Conservation (phyloP, 2,797 vertebrate species). For the Leptodactylus fallax region DNA sequence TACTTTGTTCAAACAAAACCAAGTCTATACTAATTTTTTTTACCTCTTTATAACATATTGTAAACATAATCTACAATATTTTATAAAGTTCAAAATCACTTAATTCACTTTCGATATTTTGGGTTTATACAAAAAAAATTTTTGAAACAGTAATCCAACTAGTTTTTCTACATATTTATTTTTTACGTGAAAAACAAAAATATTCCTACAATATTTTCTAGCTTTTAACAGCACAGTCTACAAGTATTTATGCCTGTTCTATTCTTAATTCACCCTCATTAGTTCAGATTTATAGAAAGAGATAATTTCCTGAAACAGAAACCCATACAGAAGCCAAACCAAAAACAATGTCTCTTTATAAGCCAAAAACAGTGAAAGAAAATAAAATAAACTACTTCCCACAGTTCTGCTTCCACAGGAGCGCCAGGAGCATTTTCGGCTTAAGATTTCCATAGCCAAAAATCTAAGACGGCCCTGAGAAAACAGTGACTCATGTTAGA, state of each 20-base stretch:
- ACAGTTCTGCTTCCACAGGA: neutral
- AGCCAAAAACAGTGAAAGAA: neutral
- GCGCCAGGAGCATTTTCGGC: slow-evolving; percentile 8
- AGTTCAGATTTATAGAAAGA: neutral
- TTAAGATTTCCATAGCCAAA: slow-evolving; percentile 12
- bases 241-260: too few relatives aligned
- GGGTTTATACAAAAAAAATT: too few relatives aligned
- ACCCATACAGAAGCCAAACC: neutral
- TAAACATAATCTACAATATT: too few relatives aligned
- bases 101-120: too few relatives aligned
- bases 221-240: neutral
- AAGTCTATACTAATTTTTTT: too few relatives aligned
- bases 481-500: slow-evolving; percentile 32
- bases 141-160: too few relatives aligned
- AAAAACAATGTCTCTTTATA: neutral
- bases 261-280: neutral
- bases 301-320: slow-evolving; percentile 13
- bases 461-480: neutral
- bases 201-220: neutral
- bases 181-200: neutral
- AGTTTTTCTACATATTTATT: neutral
- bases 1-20: too few relatives aligned
- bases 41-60: too few relatives aligned
- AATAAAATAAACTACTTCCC: slow-evolving; percentile 10
- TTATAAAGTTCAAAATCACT: too few relatives aligned